Evolutionary conservation across 2,113 vertebrate genomes (phyloP), one percentile per base, ranked within the genome.

Genomic region (Ia io): DNA sequence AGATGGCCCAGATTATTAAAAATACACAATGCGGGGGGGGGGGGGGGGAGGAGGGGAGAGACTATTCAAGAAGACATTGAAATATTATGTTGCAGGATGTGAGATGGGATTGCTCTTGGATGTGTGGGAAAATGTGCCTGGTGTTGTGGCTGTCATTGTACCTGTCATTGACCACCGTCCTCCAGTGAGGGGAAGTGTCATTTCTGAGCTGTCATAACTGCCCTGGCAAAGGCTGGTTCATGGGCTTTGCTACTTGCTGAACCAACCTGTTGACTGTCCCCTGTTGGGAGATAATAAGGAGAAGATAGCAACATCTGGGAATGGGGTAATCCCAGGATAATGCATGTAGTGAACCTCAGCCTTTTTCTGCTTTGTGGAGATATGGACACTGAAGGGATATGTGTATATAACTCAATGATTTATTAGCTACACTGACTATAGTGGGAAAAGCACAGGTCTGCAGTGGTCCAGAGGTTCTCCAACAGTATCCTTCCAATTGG

Each of bases 371-470:
- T 6, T 40, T 1, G 3, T 8, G 35, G 47, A 42, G 4, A 11
- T 32, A 10, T 35, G 2, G 51, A 37, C 18, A 59, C 22, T 0
- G 2, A 30, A 42, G 37, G 28, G 9, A 20, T 47, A 1, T 0
- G 0, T 28, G 23, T 30, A 22, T 1, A 14, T 20, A 88, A 22
- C 49, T 65, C 47, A 6, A 32, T 30, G 49, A 59, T 84, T 42
- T 71, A 8, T 80, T 71, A 85, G 69, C 22, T 25, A 14, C 28
- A 2, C 32, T 28, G 42, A 61, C 49, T 9, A 30, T 6, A 2
- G 35, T 9, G 28, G 35, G 74, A 69, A 83, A 49, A 80, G 35
- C 37, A 42, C 40, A 44, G 18, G n/a, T 28, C 47, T 56, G 16
- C 13, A 20, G 32, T 32, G 49, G 74, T 59, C 12, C 6, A 35